These are phyloP conservation scores for Glareola pratincola DNA, from an alignment of 2,113 vertebrate genomes.

Conservation along the genomic window DNA sequence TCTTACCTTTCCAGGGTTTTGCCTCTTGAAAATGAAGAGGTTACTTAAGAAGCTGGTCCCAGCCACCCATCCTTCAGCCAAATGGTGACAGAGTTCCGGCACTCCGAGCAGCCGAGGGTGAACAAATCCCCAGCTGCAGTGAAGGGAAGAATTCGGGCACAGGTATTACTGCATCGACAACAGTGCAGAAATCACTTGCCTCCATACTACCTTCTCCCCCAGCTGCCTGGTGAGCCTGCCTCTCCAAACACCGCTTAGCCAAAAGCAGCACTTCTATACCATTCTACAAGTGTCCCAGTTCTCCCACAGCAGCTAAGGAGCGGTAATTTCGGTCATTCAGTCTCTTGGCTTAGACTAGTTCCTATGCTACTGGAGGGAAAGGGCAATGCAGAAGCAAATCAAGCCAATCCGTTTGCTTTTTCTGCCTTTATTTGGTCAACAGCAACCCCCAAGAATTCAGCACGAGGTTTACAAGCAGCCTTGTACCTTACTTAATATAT, in stretches of 20 bases:
- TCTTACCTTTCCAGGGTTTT: slow-evolving; percentile 91
- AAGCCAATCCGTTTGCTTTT: background rate
- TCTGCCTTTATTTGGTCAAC: background rate
- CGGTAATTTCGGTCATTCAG: background rate
- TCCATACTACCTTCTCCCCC: background rate
- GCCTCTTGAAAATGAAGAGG: slow-evolving; percentile 84
- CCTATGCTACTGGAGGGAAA: background rate
- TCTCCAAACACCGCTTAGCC: background rate
- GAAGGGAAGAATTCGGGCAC: background rate
- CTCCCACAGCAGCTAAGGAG: background rate
- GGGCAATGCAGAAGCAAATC: background rate
- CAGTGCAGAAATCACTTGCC: background rate
- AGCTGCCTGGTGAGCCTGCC: background rate
- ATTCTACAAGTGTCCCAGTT: background rate
- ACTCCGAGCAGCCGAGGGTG: slow-evolving; percentile 90
- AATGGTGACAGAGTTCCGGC: slow-evolving; percentile 89
- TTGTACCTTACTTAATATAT: background rate
- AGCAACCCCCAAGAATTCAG: background rate
- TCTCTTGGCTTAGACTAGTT: background rate
- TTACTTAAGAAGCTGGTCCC: slow-evolving; percentile 75
- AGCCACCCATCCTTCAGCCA: slow-evolving; percentile 90
- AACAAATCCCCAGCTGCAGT: slow-evolving; percentile 88
- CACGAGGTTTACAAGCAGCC: background rate
- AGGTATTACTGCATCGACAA: background rate
- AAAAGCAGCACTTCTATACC: background rate